These are phyloP conservation scores for Tapera naevia DNA, from an alignment of 2,797 vertebrate genomes.

Conservation along the genomic window DNA sequence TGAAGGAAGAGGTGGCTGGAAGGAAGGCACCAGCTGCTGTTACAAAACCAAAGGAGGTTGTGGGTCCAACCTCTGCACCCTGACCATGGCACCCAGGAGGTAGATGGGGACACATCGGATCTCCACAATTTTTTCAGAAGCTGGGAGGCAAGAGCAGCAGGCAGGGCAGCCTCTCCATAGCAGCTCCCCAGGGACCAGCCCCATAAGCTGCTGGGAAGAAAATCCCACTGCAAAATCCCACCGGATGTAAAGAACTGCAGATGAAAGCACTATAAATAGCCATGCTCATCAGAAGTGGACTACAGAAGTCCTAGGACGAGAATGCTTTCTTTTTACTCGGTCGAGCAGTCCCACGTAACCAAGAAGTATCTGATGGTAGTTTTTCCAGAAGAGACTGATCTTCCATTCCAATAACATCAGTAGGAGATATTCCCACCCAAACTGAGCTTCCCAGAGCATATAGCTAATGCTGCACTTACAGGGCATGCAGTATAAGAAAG, in stretches of 20 bases:
- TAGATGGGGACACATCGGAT: background rate
- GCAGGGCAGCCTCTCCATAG: background rate
- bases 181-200: background rate
- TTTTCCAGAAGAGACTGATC: background rate
- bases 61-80: background rate
- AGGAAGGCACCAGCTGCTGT: background rate
- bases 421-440: rapidly evolving
- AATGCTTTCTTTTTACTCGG: background rate
- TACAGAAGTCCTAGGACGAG: background rate
- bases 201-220: background rate
- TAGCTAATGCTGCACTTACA: background rate
- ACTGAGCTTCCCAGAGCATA: rapidly evolving
- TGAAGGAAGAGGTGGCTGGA: background rate
- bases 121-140: background rate
- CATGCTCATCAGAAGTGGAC: background rate
- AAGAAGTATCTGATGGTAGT: background rate
- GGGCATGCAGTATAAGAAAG: background rate
- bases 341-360: background rate
- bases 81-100: background rate
- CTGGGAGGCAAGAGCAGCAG: background rate
- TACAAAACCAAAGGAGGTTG: background rate
- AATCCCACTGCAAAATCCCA: conserved; percentile 16
- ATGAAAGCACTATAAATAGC: conserved; percentile 31
- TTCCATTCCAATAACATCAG: background rate
- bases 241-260: background rate